Evolutionary conservation across 2,797 vertebrate genomes (phyloP).

Genomic region (Etheostoma perlongum): DNA sequence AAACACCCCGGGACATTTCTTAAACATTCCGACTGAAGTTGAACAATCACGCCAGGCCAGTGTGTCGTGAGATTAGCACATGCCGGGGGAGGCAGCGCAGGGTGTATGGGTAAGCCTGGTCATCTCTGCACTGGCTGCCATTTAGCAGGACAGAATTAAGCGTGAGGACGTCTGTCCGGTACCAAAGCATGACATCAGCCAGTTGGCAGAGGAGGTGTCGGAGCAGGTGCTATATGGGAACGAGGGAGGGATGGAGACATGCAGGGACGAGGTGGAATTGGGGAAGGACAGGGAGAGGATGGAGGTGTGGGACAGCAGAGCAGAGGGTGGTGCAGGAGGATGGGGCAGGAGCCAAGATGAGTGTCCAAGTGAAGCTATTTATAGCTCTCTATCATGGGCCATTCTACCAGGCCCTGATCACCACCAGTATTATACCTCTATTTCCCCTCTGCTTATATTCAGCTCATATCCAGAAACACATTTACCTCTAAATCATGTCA

Average conservation of each 20-base stretch:
- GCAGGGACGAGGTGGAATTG: slow-evolving; percentile 67
- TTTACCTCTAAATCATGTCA: slow-evolving; percentile 64
- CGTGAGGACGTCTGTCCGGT: slow-evolving; percentile 76
- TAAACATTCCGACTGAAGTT: slow-evolving; percentile 38
- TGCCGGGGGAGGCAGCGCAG: slow-evolving; percentile 28
- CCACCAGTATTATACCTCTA: slow-evolving; percentile 71
- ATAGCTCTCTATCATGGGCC: slow-evolving; percentile 77
- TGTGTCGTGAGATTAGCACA: slow-evolving; percentile 69
- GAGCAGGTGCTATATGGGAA: slow-evolving; percentile 84
- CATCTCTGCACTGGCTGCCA: slow-evolving; percentile 62
- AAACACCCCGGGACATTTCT: slow-evolving; percentile 24
- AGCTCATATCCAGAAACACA: slow-evolving; percentile 68
- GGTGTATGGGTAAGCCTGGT: slow-evolving; percentile 55
- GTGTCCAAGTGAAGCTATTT: slow-evolving; percentile 82
- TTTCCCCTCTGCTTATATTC: slow-evolving; percentile 73
- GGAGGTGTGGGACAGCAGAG: slow-evolving; percentile 79
- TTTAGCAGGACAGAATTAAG: slow-evolving; percentile 75
- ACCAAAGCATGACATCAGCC: slow-evolving; percentile 84
- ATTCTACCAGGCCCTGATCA: slow-evolving; percentile 75
- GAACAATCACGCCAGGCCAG: slow-evolving; percentile 47
- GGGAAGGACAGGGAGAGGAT: slow-evolving; percentile 78
- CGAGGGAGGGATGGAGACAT: slow-evolving; percentile 74
- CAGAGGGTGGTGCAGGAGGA: slow-evolving; percentile 75
- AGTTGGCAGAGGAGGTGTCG: slow-evolving; percentile 84
- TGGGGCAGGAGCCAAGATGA: slow-evolving; percentile 78